A percentile compares a stretch with the other conserved stretches of the same genome.
These are phyloP conservation scores for Amphiprion clarkii DNA, from an alignment of 2,797 vertebrate genomes.

Conservation along the genomic window DNA sequence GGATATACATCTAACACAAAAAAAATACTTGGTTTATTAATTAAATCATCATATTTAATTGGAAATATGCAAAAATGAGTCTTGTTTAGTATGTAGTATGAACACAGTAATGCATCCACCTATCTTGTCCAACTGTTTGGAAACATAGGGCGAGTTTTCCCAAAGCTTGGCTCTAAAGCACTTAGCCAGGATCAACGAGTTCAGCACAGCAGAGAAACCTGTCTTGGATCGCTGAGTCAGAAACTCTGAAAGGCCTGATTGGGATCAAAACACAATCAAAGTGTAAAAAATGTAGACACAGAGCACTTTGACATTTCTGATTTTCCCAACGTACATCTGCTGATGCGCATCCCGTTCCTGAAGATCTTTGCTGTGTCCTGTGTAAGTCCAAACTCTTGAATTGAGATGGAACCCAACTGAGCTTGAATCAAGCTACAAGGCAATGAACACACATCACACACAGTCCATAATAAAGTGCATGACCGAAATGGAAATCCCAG, in stretches of 20 bases:
- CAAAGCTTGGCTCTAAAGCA: conserved; percentile 97
- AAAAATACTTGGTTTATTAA: background rate
- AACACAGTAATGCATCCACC: conserved; percentile 80
- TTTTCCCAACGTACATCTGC: conserved; percentile 88
- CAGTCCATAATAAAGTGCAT: background rate
- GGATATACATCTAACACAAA: background rate
- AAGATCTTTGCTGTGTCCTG: conserved; percentile 97
- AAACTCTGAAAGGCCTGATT: conserved; percentile 92
- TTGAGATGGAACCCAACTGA: conserved; percentile 92
- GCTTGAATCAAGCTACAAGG: conserved; percentile 94
- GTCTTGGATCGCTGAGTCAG: conserved; percentile 87
- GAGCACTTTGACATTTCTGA: background rate
- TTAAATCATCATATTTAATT: background rate
- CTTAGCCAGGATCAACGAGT: conserved; percentile 93
- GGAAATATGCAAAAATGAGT: background rate
- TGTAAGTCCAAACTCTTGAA: conserved; percentile 96
- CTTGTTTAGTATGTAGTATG: background rate
- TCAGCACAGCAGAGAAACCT: conserved; percentile 88
- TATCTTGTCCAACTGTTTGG: conserved; percentile 98
- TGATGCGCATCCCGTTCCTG: conserved; percentile 92
- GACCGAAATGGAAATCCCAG: background rate
- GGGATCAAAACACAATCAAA: conserved; percentile 49
- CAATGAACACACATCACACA: background rate
- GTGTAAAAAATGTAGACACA: background rate
- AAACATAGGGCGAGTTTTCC: conserved; percentile 95